Conservation (phyloP, 1,140 invertebrate genomes). For the Lerema accius region DNA sequence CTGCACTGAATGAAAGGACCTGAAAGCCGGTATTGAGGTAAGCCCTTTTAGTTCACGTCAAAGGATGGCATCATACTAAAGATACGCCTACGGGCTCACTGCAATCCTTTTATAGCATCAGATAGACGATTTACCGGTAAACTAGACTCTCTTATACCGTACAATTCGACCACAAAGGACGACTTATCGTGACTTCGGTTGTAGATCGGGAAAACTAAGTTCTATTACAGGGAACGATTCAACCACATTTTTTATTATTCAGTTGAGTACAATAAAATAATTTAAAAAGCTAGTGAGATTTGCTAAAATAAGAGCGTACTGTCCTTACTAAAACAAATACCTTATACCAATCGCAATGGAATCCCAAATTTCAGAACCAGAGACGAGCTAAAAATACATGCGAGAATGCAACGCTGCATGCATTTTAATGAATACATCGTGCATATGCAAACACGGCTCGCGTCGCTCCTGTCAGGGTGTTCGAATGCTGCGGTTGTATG, state of each 20-base stretch:
- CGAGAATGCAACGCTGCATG: conserved; percentile 38
- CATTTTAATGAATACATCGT: conserved; percentile 57
- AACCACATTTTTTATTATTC: too few relatives aligned
- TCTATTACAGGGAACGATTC: too few relatives aligned
- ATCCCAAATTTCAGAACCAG: conserved; percentile 12
- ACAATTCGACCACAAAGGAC: too few relatives aligned
- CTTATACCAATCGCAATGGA: conserved; percentile 14
- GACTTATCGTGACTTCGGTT: too few relatives aligned
- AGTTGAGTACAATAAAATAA: too few relatives aligned
- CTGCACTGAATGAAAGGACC: conserved; percentile 10
- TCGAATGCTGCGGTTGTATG: conserved; percentile 39
- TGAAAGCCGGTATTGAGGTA: conserved; percentile 27
- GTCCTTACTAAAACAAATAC: neutral
- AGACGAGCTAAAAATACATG: conserved; percentile 20
- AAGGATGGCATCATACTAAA: conserved; percentile 14
- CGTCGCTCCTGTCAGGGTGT: conserved; percentile 24
- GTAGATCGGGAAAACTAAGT: too few relatives aligned
- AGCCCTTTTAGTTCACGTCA: conserved; percentile 23
- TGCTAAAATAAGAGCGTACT: neutral
- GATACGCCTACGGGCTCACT: neutral
- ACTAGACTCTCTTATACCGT: too few relatives aligned
- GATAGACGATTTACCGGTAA: too few relatives aligned
- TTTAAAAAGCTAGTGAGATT: too few relatives aligned
- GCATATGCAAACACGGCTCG: conserved; percentile 48
- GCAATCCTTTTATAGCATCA: conserved; percentile 28